Base-by-base conservation (phyloP, 2,113 vertebrate genomes). In the Otocyon megalotis region DNA sequence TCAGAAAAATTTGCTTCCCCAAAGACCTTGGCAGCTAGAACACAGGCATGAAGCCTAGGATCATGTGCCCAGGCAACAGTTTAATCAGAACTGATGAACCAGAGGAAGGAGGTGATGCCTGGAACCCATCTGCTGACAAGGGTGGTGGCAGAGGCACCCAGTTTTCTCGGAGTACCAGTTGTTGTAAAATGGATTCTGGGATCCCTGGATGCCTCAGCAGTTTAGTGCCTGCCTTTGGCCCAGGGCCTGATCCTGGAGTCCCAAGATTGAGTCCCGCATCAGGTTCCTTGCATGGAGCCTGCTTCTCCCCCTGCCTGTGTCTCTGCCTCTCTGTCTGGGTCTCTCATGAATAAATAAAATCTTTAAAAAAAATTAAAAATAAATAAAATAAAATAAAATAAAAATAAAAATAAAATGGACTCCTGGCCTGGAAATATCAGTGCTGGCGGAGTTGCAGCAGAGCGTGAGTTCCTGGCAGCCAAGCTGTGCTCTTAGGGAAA, bases 1-100 rank as follows among this genome's bases (percentile, higher is more conserved):
- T 71, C 50, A 85, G 76, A 91, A 95, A 81, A 77, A 90, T 79
- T 13, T 88, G 69, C 56, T 93, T 89, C 74, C 74, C 24, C n/a
- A 69, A 53, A 96, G 35, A 87, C 53, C 62, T 87, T 63, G 17
- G 80, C 62, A 74, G 72, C 43, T 43, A 77, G 79, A 97, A n/a
- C 17, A 43, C 76, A 89, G 79, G 35, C 74, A 13, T 28, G 50
- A 91, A 32, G 48, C 48, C 50, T 22, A 63, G 22, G 58, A 20
- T 63, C 60, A 81, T 48, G 9, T 14, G 69, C 32, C 43, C 17
- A 88, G 48, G 48, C 63, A 93, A 84, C 37, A 69, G 74, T 88
- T 87, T 65, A 63, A 82, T 81, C 63, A 79, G 69, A 93, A 88
- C 80, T 65, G 37, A 88, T 63, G 81, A 94, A 53, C 63, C 58